A percentile compares a stretch with the other conserved stretches of the same genome.
Evolutionary conservation across 2,113 vertebrate genomes (phyloP).

Genomic region (Phrynosoma platyrhinos): DNA sequence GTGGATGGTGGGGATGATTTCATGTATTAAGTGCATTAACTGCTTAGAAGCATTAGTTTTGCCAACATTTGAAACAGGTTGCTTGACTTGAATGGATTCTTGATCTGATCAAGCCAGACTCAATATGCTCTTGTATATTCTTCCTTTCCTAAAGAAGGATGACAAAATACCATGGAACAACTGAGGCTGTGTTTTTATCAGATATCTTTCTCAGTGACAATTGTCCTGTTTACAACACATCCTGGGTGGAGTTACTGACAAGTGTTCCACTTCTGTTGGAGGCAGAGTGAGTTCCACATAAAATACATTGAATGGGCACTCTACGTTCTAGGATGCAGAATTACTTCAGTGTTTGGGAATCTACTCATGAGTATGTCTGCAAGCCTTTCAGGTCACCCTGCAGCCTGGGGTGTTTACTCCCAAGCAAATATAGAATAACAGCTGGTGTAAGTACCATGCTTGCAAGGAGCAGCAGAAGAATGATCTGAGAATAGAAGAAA

Average conservation of each 20-base stretch:
- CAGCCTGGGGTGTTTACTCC: not conserved
- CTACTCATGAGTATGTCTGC: not conserved
- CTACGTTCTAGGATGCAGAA: not conserved
- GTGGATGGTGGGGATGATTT: not conserved
- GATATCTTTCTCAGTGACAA: not conserved
- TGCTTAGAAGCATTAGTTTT: not conserved
- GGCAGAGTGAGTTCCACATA: not conserved
- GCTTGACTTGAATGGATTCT: not conserved
- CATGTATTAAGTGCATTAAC: not conserved
- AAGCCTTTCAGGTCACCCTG: too few relatives aligned
- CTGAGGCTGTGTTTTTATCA: not conserved
- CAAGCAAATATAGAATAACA: not conserved
- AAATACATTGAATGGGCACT: too few relatives aligned
- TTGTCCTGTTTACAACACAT: not conserved
- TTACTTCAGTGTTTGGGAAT: not conserved
- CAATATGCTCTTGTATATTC: not conserved
- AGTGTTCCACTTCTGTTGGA: not conserved
- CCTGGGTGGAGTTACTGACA: not conserved
- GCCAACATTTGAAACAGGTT: not conserved
- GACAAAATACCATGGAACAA: not conserved
- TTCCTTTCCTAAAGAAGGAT: not conserved
- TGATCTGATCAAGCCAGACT: not conserved
- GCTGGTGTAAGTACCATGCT: not conserved
- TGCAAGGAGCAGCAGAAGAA: not conserved
- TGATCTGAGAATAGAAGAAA: not conserved